phyloP scores from a whole-genome alignment of 2,888 invertebrate species.

The Vanessa cardui region DNA sequence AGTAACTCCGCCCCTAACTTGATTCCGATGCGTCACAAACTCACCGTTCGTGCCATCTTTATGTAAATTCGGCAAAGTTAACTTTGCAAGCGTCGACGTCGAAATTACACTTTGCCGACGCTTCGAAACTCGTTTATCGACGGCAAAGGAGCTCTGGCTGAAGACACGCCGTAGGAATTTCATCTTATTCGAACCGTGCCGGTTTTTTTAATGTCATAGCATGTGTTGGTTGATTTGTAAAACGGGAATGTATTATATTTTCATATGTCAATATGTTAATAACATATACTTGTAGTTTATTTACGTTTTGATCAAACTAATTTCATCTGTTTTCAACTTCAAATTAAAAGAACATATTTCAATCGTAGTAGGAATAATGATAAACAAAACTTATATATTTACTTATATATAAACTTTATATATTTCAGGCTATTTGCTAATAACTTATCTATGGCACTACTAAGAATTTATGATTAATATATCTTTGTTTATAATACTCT shows the following conservation, averaged over 20 bases:
- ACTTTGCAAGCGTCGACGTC: constrained; percentile 46
- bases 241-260: constrained; percentile 26
- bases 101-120: constrained; percentile 35
- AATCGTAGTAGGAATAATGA: too few relatives aligned
- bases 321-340: too few relatives aligned
- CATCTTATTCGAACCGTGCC: constrained; percentile 67
- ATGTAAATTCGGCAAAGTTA: constrained; percentile 75
- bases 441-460: too few relatives aligned
- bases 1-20: constrained; percentile 76
- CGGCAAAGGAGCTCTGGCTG: constrained; percentile 48
- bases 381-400: too few relatives aligned
- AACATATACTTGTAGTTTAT: too few relatives aligned
- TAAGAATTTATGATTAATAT: too few relatives aligned
- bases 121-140: constrained; percentile 37
- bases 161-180: constrained; percentile 56
- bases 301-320: too few relatives aligned
- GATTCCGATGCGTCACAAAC: constrained; percentile 74
- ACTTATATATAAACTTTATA: too few relatives aligned
- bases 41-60: constrained; percentile 67
- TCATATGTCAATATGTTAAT: constrained; percentile 29
- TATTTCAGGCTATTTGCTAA: too few relatives aligned
- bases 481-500: too few relatives aligned
- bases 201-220: constrained; percentile 62
- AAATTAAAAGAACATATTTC: too few relatives aligned
- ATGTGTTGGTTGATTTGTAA: constrained; percentile 62